These are phyloP conservation scores for Rhinopomastus cyanomelas DNA, from an alignment of 2,113 vertebrate genomes.

Conservation along the genomic window DNA sequence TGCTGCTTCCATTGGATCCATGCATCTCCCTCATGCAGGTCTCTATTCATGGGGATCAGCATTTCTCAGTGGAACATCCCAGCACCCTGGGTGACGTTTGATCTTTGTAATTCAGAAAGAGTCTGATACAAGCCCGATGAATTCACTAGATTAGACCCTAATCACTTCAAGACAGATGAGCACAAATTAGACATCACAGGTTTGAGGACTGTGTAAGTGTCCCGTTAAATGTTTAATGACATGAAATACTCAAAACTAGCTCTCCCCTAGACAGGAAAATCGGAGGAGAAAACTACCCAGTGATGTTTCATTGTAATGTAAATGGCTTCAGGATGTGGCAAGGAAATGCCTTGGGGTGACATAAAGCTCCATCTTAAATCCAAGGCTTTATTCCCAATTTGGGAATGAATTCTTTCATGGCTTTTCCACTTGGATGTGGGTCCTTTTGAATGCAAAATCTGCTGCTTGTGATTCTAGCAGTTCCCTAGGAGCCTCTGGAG, in stretches of 20 bases:
- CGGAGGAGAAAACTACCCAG: background rate
- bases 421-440: background rate
- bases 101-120: background rate
- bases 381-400: background rate
- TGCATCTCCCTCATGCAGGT: background rate
- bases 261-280: background rate
- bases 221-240: background rate
- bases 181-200: background rate
- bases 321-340: background rate
- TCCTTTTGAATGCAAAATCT: background rate
- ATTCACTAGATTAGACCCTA: background rate
- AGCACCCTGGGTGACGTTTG: background rate
- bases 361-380: background rate
- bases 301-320: background rate
- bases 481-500: background rate
- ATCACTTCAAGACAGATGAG: constrained; percentile 20
- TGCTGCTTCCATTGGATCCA: background rate
- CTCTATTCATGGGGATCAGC: background rate
- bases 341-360: background rate
- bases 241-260: background rate
- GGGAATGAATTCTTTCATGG: background rate
- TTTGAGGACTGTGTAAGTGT: background rate
- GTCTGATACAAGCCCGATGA: background rate
- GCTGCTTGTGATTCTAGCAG: background rate
- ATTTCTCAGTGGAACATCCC: background rate